Evolutionary conservation across 2,797 vertebrate species (phyloP), one percentile per base, ranked within the genome.

Genomic region (Euphonia xanthogaster): DNA sequence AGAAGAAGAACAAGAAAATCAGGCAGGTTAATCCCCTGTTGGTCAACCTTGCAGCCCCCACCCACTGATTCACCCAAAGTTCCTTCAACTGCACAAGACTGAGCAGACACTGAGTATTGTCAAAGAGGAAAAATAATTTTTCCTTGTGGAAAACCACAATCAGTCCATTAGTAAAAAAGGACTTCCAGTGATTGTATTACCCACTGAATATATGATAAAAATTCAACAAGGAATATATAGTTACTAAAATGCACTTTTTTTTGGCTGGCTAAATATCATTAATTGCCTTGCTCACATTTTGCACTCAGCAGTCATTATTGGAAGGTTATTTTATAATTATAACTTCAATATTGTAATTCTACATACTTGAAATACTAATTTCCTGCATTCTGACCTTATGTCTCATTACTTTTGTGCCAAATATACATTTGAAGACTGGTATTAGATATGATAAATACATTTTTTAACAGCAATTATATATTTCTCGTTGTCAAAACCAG

Each of bases 321-420:
- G 23, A 80, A 67, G 14, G 39, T 37, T 80, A 82, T 74, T 96
- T 93, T 63, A 67, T 37, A 82, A 90, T 54, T 12, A 63, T 86
- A 60, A 40, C 33, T 91, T 82, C 71, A 93, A 79, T 89, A 73
- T 1, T 71, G 6, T 19, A 88, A 92, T 71, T 77, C 39, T 74
- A 42, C 23, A 65, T 27, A 74, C 24, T 67, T 80, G 24, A 90
- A 94, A 77, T 55, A 71, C 42, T 78, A 11, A 88, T 77, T 94
- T 74, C 22, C 39, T 86, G 35, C 45, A 83, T 73, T 80, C 42
- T 83, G 40, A 81, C 80, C 33, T 83, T 86, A 27, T 20, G 67
- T 55, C 31, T 93, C 50, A 42, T 9, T 73, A n/a, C 45, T 71
- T 89, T 87, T 88, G 35, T 68, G 53, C n/a, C 39, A 85, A 83